Conservation (phyloP, 2,888 invertebrate genomes). For the Pristionchus mayeri region DNA sequence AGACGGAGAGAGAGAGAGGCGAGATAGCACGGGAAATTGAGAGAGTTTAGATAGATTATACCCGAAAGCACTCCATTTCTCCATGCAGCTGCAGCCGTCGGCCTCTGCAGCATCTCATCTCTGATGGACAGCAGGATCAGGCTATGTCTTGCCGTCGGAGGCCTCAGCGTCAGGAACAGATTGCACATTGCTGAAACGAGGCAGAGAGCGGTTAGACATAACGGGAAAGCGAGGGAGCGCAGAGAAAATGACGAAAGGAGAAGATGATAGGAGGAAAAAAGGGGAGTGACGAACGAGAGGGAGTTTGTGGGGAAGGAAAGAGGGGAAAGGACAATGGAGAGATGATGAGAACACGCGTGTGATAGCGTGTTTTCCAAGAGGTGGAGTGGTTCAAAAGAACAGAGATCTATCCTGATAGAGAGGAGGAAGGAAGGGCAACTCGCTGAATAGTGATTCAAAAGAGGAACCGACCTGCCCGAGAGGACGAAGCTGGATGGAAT, state of each 20-base stretch:
- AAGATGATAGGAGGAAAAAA: neutral
- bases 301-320: neutral
- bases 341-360: neutral
- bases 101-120: neutral
- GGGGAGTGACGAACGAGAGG: neutral
- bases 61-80: constrained; percentile 40
- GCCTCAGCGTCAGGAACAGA: constrained; percentile 13
- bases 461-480: no score
- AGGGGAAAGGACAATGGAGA: neutral
- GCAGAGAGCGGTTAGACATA: neutral
- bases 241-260: neutral
- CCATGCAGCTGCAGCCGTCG: constrained; percentile 23
- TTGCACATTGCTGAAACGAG: constrained; percentile 5
- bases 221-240: neutral
- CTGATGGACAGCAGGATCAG: constrained; percentile 19
- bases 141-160: neutral
- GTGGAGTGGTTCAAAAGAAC: no score
- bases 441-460: no score
- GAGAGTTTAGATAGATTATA: neutral
- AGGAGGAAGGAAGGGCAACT: no score
- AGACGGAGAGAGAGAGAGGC: neutral
- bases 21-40: no score
- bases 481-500: no score
- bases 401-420: no score
- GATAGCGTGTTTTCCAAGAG: neutral